These are phyloP conservation scores for Drosophila vallismaia DNA, from an alignment of 2,888 invertebrate genomes.

Conservation along the genomic window DNA sequence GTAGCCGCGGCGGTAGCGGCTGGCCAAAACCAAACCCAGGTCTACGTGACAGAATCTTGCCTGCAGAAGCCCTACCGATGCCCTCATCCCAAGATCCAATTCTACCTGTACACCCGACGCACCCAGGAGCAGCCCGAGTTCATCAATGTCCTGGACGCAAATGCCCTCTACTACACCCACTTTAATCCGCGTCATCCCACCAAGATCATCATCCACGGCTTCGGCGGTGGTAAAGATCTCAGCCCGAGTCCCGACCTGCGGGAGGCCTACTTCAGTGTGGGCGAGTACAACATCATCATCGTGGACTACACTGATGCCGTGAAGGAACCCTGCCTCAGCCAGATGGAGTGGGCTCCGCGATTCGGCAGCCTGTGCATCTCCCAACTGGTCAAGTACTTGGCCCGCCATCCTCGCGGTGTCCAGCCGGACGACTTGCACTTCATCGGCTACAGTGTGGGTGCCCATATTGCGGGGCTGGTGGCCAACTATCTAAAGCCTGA, in stretches of 20 bases:
- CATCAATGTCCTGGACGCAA: slow-evolving; percentile 88
- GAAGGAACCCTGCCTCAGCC: slow-evolving; percentile 92
- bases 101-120: slow-evolving; percentile 91
- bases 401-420: slow-evolving; percentile 90
- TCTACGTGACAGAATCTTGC: slow-evolving; percentile 92
- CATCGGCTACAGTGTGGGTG: slow-evolving; percentile 94
- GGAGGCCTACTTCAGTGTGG: slow-evolving; percentile 91
- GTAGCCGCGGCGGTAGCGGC: slow-evolving; percentile 70
- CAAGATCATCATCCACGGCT: slow-evolving; percentile 95
- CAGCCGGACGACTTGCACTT: slow-evolving; percentile 90
- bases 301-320: slow-evolving; percentile 93
- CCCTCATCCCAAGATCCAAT: slow-evolving; percentile 93
- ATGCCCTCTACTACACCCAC: slow-evolving; percentile 89
- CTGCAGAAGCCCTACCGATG: slow-evolving; percentile 91
- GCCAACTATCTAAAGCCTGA: slow-evolving; percentile 88
- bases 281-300: slow-evolving; percentile 93
- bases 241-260: slow-evolving; percentile 94
- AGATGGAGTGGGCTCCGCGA: slow-evolving; percentile 88
- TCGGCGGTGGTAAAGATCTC: slow-evolving; percentile 92
- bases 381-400: slow-evolving; percentile 91
- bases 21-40: slow-evolving; percentile 85
- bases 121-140: slow-evolving; percentile 90
- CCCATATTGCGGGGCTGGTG: slow-evolving; percentile 92
- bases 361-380: slow-evolving; percentile 90
- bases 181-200: slow-evolving; percentile 92